These are phyloP conservation scores for Lasioglossum pauxillum DNA, from an alignment of 2,888 invertebrate genomes.

Conservation along the genomic window DNA sequence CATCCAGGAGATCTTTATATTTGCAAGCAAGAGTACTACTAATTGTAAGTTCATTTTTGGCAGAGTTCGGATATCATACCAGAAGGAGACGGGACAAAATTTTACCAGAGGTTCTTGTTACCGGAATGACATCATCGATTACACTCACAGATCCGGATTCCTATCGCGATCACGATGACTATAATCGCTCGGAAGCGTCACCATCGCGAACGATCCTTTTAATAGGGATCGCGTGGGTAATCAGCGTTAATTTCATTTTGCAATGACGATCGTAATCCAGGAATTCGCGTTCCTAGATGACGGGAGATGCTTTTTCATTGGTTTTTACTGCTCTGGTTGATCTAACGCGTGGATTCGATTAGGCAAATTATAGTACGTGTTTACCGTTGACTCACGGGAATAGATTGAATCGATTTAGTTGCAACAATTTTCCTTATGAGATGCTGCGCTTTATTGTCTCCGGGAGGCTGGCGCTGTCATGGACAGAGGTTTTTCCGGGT, in stretches of 20 bases:
- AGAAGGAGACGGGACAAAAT: background rate
- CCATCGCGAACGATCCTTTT: slow-evolving; percentile 46
- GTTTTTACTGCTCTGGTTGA: background rate
- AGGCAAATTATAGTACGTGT: background rate
- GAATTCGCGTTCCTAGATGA: background rate
- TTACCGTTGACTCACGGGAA: slow-evolving; percentile 5
- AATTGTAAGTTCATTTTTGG: background rate
- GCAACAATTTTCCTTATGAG: background rate
- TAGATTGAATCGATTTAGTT: background rate
- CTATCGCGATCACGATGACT: slow-evolving; percentile 54
- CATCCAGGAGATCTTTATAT: background rate
- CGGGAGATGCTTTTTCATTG: background rate
- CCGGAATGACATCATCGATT: slow-evolving; percentile 50
- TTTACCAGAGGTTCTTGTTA: slow-evolving; percentile 4
- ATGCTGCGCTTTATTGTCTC: background rate
- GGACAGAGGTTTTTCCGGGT: background rate
- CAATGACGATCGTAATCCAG: slow-evolving; percentile 19
- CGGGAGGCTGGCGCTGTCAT: background rate
- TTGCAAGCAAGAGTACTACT: background rate
- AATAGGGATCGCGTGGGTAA: slow-evolving; percentile 51
- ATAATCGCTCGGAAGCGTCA: slow-evolving; percentile 52
- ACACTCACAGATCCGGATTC: slow-evolving; percentile 67
- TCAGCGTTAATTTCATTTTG: slow-evolving; percentile 44
- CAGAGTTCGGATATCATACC: background rate
- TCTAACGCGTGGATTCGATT: slow-evolving; percentile 42